A percentile compares a stretch with the other conserved stretches of the same genome.
These are phyloP conservation scores for Leucophora obtusa DNA, from an alignment of 2,888 invertebrate species.

Conservation along the genomic window DNA sequence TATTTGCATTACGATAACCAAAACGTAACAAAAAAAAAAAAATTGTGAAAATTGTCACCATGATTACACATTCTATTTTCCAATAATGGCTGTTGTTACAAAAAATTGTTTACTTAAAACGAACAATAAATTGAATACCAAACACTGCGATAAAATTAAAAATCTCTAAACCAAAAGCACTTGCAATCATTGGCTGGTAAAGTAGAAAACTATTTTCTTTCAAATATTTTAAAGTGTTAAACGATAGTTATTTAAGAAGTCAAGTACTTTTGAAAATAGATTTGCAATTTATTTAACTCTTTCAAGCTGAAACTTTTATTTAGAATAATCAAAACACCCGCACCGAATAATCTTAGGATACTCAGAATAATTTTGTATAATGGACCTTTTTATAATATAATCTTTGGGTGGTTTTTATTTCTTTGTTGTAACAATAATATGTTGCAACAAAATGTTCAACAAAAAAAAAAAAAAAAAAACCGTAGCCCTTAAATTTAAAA, in stretches of 20 bases:
- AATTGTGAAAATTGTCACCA: conserved; percentile 76
- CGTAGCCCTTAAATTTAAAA: no score
- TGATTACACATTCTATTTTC: conserved; percentile 64
- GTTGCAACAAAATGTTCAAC: no score
- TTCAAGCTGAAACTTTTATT: conserved; percentile 9
- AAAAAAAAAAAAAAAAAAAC: no score
- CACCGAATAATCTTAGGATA: conserved; percentile 52
- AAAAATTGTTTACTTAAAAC: conserved; percentile 42
- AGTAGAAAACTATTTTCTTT: conserved; percentile 32
- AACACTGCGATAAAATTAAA: conserved; percentile 29
- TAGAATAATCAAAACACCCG: conserved; percentile 47
- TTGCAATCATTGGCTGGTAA: conserved; percentile 44
- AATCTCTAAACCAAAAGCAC: conserved; percentile 54
- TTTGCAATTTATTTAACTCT: not conserved
- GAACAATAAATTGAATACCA: conserved; percentile 59
- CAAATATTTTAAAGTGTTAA: conserved; percentile 49
- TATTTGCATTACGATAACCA: conserved; percentile 51
- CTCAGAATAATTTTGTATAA: no score
- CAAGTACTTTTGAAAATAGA: not conserved
- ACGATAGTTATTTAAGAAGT: conserved; percentile 8
- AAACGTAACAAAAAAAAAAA: conserved; percentile 57
- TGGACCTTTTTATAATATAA: no score
- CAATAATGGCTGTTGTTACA: conserved; percentile 58
- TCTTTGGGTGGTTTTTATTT: no score
- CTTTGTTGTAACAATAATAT: no score